Percentiles rank a stretch among this genome's conserved stretches.
Evolutionary conservation across 2,888 invertebrate species (phyloP).

Genomic region (Drosophila ustulata): DNA sequence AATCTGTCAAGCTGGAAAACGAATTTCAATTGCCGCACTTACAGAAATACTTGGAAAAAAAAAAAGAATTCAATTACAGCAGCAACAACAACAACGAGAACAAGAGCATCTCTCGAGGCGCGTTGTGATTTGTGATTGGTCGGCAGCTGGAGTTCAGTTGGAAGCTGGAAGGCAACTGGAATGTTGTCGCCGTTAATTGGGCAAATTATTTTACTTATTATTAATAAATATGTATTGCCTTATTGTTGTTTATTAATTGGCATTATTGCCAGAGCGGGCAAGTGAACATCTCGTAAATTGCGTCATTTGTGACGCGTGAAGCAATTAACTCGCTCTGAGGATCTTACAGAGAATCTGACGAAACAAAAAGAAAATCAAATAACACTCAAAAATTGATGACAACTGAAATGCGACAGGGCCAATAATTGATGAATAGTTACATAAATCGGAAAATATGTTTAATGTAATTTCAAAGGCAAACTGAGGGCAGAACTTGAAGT

Average conservation of each 20-base stretch:
- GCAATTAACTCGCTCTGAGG: constrained; percentile 29
- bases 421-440: neutral
- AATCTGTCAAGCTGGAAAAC: constrained; percentile 66
- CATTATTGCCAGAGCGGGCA: constrained; percentile 63
- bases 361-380: constrained; percentile 20
- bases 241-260: constrained; percentile 73
- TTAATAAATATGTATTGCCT: constrained; percentile 77
- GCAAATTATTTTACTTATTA: constrained; percentile 77
- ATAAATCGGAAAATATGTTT: neutral
- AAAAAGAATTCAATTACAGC: constrained; percentile 28
- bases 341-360: constrained; percentile 10
- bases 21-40: constrained; percentile 54
- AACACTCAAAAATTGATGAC: constrained; percentile 22
- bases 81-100: constrained; percentile 13
- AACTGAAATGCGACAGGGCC: constrained; percentile 21
- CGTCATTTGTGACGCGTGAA: constrained; percentile 71
- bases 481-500: too few species aligned
- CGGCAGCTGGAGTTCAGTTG: constrained; percentile 23
- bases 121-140: constrained; percentile 56
- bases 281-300: constrained; percentile 48
- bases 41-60: constrained; percentile 30
- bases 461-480: too few species aligned
- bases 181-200: constrained; percentile 76
- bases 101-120: constrained; percentile 26
- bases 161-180: constrained; percentile 51